Evolutionary conservation across 2,113 vertebrate species (phyloP), one percentile per base, ranked within the genome.

Genomic region (Atrichornis clamosus): DNA sequence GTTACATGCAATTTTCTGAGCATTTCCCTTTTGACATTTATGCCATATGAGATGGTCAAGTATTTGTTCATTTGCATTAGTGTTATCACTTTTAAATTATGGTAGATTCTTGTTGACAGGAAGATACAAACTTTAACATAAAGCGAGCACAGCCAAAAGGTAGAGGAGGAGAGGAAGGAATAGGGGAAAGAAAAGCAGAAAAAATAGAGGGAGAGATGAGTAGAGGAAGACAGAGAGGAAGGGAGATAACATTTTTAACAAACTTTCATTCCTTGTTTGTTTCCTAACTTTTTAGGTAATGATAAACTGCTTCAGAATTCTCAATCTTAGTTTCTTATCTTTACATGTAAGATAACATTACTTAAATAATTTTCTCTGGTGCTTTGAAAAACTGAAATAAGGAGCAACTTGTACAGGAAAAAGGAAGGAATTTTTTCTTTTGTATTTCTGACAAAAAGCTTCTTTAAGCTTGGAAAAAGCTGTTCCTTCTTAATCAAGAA

Each of bases 1-100:
- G 55, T 94, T 88, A 42, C 82, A 64, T 80, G 42, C 47, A 94
- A 67, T 92, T 95, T 94, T 93, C 81, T 68, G 42, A 87, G 76
- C 33, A 0, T 92, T 96, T 95, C 53, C 42, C n/a, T 89, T 88
- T 76, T 94, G 83, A 72, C 17, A 93, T 87, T 93, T 87, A 73
- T 91, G 67, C 58, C 49, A 37, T 80, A 62, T 72, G 87, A 91
- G 68, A 76, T 74, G n/a, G 28, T 17, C 62, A 44, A 82, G 42
- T 85, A 79, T 94, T 92, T 93, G 75, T 80, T 88, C 72, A 56
- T 27, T 78, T 77, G 26, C 62, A 77, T 88, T 85, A 70, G 26
- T 74, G 42, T 75, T 90, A 84, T 21, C 47, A 24, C 56, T 84
- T 86, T 60, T 78, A 78, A 90, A 84, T 84, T 75, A 42, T 63